phyloP scores from a whole-genome alignment of 2,113 vertebrate species.

The Pterocles gutturalis region DNA sequence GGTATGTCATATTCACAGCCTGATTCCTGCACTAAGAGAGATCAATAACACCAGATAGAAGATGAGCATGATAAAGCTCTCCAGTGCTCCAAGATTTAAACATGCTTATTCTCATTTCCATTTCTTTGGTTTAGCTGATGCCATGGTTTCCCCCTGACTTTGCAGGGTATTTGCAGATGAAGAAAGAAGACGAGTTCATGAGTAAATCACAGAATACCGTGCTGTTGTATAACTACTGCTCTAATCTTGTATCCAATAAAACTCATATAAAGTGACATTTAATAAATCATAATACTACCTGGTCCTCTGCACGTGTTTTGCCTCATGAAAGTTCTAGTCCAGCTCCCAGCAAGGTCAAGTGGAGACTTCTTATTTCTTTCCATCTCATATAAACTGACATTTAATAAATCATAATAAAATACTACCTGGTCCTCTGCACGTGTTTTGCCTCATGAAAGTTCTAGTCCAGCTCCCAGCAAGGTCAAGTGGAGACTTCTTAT shows the following conservation, averaged over 20 bases:
- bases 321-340: neutral
- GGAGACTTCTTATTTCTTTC: neutral
- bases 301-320: constrained; percentile 2
- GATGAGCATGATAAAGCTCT: constrained; percentile 20
- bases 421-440: neutral
- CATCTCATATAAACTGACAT: neutral
- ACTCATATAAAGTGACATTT: constrained; percentile 17
- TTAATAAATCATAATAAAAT: constrained; percentile 43
- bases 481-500: neutral
- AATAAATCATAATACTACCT: constrained; percentile 14
- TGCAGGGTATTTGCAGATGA: neutral
- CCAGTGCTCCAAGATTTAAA: neutral
- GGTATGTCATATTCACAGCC: constrained; percentile 1
- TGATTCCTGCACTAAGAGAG: neutral
- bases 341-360: neutral
- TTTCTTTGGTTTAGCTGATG: constrained; percentile 5
- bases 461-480: neutral
- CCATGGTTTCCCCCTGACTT: neutral
- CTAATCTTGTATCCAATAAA: constrained; percentile 29
- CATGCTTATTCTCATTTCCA: neutral
- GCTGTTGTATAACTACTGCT: neutral
- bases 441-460: neutral
- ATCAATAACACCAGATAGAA: neutral
- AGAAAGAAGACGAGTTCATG: neutral
- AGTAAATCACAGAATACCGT: constrained; percentile 14